Evolutionary conservation across 1,140 invertebrate genomes (phyloP), one percentile per base, ranked within the genome.

Genomic region (Drosophila hydei): DNA sequence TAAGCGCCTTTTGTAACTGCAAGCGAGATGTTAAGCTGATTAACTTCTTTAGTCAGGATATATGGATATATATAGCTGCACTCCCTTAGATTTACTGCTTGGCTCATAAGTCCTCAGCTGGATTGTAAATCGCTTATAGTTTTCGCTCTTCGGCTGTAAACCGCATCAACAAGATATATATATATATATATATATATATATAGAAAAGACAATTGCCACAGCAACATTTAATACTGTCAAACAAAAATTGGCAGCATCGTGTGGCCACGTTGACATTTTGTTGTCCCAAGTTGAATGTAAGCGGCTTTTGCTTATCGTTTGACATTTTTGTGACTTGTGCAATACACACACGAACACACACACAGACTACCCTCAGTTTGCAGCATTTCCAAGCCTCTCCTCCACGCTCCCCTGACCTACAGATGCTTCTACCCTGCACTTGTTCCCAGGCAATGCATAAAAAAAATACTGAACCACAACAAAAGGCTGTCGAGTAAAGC

Each of bases 281-380:
- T 52, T 65, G 69, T 45, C 9, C 61, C 63, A 64, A 59, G 60
- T 64, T 65, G 72, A 59, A 55, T 72, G 63, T 75, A 77, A 77
- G 72, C 75, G 75, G 75, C 72, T 77, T 77, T 77, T 77, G 62
- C 67, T 75, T 77, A 77, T 72, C 75, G 75, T 47, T 72, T 75
- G 75, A 75, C 72, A 75, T 77, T 75, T 75, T 77, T 69, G 52
- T 77, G 71, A 76, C 74, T 76, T 76, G 52, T 69, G 36, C 64
- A 60, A 45, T 4, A 45, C 8, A 68, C 30, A 55, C 27, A 62
- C 27, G 61, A 23, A 25, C 9, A 14, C n/a, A 9, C 9, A 4
- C 4, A 12, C 19, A 8, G 8, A 9, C 7, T 25, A 6, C 21
- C 16, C 27, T 27, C 7, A 27, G 27, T 27, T 27, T 27, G 27